Evolutionary conservation across 1,140 invertebrate genomes (phyloP), one percentile per base, ranked within the genome.

Genomic region (Brachionus rubens): DNA sequence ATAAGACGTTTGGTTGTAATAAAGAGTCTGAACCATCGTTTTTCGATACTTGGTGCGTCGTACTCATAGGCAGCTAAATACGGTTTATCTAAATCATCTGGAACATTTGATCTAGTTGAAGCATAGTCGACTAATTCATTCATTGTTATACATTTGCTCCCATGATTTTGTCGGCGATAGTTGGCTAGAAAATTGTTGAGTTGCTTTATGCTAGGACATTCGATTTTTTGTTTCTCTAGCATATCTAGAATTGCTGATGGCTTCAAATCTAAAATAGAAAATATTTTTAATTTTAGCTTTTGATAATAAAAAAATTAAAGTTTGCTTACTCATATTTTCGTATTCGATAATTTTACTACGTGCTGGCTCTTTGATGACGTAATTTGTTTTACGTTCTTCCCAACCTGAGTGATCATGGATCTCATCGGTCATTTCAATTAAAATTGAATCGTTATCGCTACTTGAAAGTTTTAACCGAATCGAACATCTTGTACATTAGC

Each of bases 191-290:
- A 56, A 56, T 56, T 30, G 24, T 56, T 56, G 21, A 56, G 28
- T 56, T 56, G 24, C 33, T 52, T 33, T 30, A 3, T 59, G 14
- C 54, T 59, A 1, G 54, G 54, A 33, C 28, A 59, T 59, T 59
- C 5, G 30, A 59, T 59, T 59, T 59, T 59, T 59, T 59, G 54
- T 33, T 59, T 28, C n/a, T 59, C 54, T 59, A 59, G 14, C 54
- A 59, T 59, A 28, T 33, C 54, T 33, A 59, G 30, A 30, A 59
- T 59, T 30, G 54, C 54, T 59, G 54, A 24, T 54, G 21, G 50
- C 26, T 54, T 54, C 2, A 54, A 14, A 54, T 54, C 21, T 54
- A 26, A 54, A 54, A 54, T 24, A 54, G 14, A 24, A 28, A 54
- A 54, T 3, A 21, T 54, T 28, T 24, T 26, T 54, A 9, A 54